Base-by-base conservation (phyloP, 2,888 invertebrate species). In the Macrostomum cliftonense region DNA sequence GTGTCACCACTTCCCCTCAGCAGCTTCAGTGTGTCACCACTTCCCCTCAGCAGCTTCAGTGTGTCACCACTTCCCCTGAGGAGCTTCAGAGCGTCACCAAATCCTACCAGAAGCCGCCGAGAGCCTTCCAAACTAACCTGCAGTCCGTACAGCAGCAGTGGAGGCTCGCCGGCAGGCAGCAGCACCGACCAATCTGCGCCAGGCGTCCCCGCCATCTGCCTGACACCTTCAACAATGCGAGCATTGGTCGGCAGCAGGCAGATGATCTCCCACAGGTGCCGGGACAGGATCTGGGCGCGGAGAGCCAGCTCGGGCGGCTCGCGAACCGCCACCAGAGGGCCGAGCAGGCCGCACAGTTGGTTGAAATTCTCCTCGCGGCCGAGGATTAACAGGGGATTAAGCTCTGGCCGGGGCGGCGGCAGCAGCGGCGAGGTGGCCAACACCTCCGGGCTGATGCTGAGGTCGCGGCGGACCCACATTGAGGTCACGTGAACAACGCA, bases 251-350 rank as follows among this genome's bases (percentile, higher is more conserved):
- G 89, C 46, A 91, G 74, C 54, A 89, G 77, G 64, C 86, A 87
- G 20, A 91, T 74, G 46, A 89, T 84, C 62, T 89, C 89, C 91
- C 89, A 91, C 0, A 91, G 88, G 42, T 87, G 77, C 36, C 89
- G 77, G 0, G 89, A 89, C 45, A 89, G 70, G 0, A 86, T 77
- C 65, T 87, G 85, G 0, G 87, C 86, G 51, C 65, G 64, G 16
- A 13, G 59, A 28, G 28, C 28, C 28, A 28, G 28, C 9, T 28
- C 28, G 2, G 28, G 28, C 9, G 28, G 28, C 9, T 28, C 28
- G 28, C 28, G 2, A 28, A 28, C 28, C 28, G 28, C 2, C 28
- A 28, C 28, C 9, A 16, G 40, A 40, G 16, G 40, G 9, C 19
- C 16, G 40, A 89, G 85, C 39, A 89, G 73, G 37, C 79, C 80